phyloP scores from a whole-genome alignment of 1,140 invertebrate genomes.

The Polypedilum pembai region DNA sequence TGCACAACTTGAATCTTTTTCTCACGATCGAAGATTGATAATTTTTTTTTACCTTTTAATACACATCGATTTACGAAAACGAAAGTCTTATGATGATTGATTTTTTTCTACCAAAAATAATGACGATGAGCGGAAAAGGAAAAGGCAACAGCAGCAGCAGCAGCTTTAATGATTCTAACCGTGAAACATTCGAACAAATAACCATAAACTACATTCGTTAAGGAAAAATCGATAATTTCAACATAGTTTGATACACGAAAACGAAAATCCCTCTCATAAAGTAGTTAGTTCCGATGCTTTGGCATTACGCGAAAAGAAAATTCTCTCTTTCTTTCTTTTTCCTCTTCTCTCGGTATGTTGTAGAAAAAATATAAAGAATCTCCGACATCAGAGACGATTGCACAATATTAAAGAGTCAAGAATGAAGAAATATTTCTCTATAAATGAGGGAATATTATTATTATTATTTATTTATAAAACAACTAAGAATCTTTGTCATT shows the following conservation, averaged over 20 bases:
- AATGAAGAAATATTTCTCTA: background rate
- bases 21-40: slow-evolving; percentile 24
- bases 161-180: slow-evolving; percentile 22
- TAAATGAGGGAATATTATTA: background rate
- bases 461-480: background rate
- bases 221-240: slow-evolving; percentile 28
- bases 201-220: slow-evolving; percentile 28
- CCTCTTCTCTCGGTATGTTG: background rate
- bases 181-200: slow-evolving; percentile 26
- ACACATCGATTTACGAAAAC: background rate
- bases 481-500: slow-evolving; percentile 19
- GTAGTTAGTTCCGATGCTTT: background rate
- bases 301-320: background rate
- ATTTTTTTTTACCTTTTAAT: background rate
- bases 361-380: background rate
- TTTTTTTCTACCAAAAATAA: background rate
- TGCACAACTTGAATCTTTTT: slow-evolving; percentile 19
- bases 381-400: background rate
- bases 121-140: background rate
- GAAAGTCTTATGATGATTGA: slow-evolving; percentile 24
- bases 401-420: background rate
- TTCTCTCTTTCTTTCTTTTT: background rate
- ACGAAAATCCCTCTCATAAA: background rate
- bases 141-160: background rate
- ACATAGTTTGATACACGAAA: slow-evolving; percentile 28